Evolutionary conservation across 2,888 invertebrate species (phyloP).

Genomic region (Sarcophaga variegata): DNA sequence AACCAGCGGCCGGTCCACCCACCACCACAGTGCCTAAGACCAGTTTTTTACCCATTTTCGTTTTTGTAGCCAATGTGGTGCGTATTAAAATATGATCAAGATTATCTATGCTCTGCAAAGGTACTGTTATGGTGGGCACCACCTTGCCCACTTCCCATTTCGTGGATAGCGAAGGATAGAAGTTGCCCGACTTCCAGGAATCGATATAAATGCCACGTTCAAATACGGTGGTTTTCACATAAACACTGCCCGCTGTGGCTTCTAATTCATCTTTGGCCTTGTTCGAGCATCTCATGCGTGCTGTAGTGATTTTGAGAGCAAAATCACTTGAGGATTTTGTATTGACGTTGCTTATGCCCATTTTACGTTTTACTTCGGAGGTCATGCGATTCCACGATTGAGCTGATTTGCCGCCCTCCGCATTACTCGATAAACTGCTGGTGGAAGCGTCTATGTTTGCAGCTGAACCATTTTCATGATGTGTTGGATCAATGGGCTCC

Average conservation of each 20-base stretch:
- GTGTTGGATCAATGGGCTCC: slow-evolving; percentile 58
- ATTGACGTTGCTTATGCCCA: slow-evolving; percentile 75
- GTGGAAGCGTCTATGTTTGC: slow-evolving; percentile 33
- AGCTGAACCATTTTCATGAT: slow-evolving; percentile 18
- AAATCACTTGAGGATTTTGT: slow-evolving; percentile 71
- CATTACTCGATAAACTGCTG: slow-evolving; percentile 39
- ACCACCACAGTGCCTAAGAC: slow-evolving; percentile 79
- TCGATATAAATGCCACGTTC: slow-evolving; percentile 85
- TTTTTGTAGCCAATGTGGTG: slow-evolving; percentile 80
- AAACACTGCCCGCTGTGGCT: slow-evolving; percentile 84
- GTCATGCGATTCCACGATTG: slow-evolving; percentile 74
- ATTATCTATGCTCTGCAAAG: slow-evolving; percentile 75
- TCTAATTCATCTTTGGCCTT: slow-evolving; percentile 82
- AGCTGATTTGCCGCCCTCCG: slow-evolving; percentile 39
- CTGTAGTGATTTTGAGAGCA: slow-evolving; percentile 77
- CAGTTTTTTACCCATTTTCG: slow-evolving; percentile 80
- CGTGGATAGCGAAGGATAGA: slow-evolving; percentile 89
- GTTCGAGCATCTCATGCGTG: slow-evolving; percentile 81
- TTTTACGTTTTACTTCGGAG: slow-evolving; percentile 79
- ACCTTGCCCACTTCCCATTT: slow-evolving; percentile 84
- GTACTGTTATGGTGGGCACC: slow-evolving; percentile 77
- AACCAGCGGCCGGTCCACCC: slow-evolving; percentile 70
- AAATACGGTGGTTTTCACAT: slow-evolving; percentile 89
- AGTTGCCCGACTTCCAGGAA: slow-evolving; percentile 89
- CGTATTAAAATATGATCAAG: slow-evolving; percentile 78